Conservation (phyloP, 2,113 vertebrate genomes). For the Tonatia bakeri region DNA sequence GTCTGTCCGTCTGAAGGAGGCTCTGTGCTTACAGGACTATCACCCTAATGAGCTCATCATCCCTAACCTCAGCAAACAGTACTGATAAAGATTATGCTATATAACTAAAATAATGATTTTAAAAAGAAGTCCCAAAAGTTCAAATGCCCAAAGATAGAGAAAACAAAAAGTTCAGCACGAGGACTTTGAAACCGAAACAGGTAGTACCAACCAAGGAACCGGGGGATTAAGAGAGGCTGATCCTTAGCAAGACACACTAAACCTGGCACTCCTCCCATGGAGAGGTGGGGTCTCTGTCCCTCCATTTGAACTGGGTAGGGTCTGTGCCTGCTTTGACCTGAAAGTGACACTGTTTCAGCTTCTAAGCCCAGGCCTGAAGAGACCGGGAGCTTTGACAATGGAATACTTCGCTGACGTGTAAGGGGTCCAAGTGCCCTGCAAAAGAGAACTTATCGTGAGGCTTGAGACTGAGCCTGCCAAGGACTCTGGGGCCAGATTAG, state of each 20-base stretch:
- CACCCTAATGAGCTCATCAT: background rate
- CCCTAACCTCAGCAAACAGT: slow-evolving; percentile 31
- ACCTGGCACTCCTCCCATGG: background rate
- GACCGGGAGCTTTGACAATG: background rate
- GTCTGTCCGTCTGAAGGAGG: background rate
- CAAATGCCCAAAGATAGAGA: background rate
- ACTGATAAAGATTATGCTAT: background rate
- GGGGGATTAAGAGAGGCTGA: background rate
- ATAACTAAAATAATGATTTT: slow-evolving; percentile 2
- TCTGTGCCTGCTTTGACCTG: background rate
- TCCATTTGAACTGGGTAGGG: background rate
- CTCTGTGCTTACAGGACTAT: background rate
- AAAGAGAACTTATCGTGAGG: background rate
- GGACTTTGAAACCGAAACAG: background rate
- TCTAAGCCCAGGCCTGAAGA: background rate
- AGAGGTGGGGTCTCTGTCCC: background rate
- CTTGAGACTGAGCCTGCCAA: background rate
- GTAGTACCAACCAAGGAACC: background rate
- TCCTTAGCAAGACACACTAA: background rate
- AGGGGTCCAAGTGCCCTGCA: background rate
- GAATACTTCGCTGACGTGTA: background rate
- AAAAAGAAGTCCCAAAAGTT: background rate
- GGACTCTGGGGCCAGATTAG: background rate
- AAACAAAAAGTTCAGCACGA: background rate
- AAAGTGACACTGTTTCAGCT: background rate